Conservation (phyloP, 2,113 vertebrate genomes). For the Eira barbara region DNA sequence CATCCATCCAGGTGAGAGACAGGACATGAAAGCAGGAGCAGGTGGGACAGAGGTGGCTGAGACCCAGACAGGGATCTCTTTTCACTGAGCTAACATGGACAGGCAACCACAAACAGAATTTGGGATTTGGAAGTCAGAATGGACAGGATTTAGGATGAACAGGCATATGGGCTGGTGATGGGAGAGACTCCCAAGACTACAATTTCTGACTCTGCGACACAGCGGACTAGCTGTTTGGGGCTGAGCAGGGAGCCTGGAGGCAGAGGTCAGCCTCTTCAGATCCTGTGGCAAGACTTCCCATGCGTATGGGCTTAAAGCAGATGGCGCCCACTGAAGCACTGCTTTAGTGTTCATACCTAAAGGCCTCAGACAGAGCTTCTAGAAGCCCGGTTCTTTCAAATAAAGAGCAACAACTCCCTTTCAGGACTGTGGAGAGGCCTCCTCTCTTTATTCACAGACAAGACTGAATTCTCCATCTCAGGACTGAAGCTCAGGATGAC, state of each 20-base stretch:
- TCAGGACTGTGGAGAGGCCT: neutral
- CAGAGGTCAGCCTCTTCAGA: neutral
- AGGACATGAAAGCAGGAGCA: neutral
- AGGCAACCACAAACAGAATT: neutral
- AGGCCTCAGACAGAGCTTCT: neutral
- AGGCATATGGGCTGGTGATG: neutral
- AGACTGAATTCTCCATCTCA: neutral
- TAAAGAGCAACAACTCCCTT: neutral
- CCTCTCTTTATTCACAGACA: neutral
- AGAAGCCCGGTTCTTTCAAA: neutral
- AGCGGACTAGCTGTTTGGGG: too few relatives aligned
- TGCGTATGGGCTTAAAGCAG: neutral
- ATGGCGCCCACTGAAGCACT: rapidly evolving
- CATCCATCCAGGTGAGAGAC: neutral
- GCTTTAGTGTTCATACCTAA: neutral
- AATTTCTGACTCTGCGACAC: neutral
- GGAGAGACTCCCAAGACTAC: neutral
- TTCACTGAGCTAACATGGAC: neutral
- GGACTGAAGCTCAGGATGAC: neutral
- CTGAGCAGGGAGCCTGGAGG: neutral
- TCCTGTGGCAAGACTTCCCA: neutral
- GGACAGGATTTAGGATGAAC: neutral
- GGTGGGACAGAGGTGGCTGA: too few relatives aligned
- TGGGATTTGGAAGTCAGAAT: neutral
- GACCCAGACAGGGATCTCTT: neutral